These are phyloP conservation scores for Uria lomvia DNA, from an alignment of 2,113 vertebrate genomes.

Conservation along the genomic window DNA sequence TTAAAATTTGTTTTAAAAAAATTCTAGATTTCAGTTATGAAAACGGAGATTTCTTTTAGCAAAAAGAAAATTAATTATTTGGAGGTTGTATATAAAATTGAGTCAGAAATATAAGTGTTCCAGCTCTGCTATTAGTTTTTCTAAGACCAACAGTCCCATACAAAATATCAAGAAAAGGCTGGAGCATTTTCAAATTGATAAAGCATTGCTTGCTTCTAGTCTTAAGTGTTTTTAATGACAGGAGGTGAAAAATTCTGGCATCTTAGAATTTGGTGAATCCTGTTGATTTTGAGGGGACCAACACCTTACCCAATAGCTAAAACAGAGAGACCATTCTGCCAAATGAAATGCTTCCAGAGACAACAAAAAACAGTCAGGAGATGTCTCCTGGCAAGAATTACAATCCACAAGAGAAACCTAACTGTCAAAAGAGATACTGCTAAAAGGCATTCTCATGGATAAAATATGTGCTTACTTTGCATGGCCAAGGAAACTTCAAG, in stretches of 20 bases:
- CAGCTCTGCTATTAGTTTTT: not conserved
- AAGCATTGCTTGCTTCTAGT: not conserved
- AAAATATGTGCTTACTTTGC: constrained; percentile 16
- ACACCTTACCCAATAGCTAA: not conserved
- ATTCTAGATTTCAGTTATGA: not conserved
- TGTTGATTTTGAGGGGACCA: not conserved
- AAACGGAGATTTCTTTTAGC: not conserved
- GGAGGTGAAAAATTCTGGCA: not conserved
- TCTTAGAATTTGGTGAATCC: not conserved
- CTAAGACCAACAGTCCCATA: not conserved
- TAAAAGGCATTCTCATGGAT: not conserved
- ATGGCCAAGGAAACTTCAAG: constrained; percentile 5
- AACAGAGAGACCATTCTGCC: not conserved
- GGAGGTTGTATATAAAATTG: not conserved
- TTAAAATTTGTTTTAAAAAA: not conserved
- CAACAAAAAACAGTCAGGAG: not conserved
- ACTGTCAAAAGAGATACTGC: constrained; percentile 1
- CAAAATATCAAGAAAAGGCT: not conserved
- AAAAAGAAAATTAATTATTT: not conserved
- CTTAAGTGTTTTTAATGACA: not conserved
- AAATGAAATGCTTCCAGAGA: not conserved
- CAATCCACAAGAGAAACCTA: constrained; percentile 4
- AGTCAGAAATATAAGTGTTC: not conserved
- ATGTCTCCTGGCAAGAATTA: constrained; percentile 27
- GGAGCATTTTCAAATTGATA: not conserved